Evolutionary conservation across 2,888 invertebrate species (phyloP).

Genomic region (Conus canariensis): DNA sequence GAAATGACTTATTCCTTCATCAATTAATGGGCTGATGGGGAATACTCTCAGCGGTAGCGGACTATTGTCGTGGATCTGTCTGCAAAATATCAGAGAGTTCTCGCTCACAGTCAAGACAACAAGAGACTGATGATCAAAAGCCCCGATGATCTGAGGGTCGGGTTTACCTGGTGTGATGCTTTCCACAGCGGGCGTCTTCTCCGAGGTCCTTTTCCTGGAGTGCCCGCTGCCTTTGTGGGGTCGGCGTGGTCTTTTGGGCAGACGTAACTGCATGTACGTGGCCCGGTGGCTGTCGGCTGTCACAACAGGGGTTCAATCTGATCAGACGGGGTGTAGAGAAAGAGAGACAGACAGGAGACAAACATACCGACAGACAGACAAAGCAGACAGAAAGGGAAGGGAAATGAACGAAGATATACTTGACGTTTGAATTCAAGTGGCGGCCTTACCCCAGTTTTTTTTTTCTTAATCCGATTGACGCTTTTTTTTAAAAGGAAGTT

Average conservation of each 20-base stretch:
- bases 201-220: slow-evolving; percentile 14
- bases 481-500: too few species aligned
- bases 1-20: not conserved
- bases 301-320: not conserved
- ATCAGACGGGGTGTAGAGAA: not conserved
- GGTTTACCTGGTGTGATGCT: slow-evolving; percentile 43
- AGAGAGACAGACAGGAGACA: not conserved
- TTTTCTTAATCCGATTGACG: too few species aligned
- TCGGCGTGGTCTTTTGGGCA: slow-evolving; percentile 84
- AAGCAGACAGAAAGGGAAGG: not conserved
- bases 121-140: not conserved
- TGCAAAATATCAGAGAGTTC: not conserved
- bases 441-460: too few species aligned
- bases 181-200: slow-evolving; percentile 32
- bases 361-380: not conserved
- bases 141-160: too few species aligned
- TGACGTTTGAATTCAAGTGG: not conserved
- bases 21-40: not conserved
- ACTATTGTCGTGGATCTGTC: not conserved
- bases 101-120: not conserved
- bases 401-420: not conserved
- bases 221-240: slow-evolving; percentile 78
- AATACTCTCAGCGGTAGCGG: not conserved
- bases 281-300: slow-evolving; percentile 46
- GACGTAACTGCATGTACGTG: slow-evolving; percentile 92